A percentile compares a stretch with the other conserved stretches of the same genome.
phyloP scores from a whole-genome alignment of 2,113 vertebrate genomes.

The Salminus brasiliensis region DNA sequence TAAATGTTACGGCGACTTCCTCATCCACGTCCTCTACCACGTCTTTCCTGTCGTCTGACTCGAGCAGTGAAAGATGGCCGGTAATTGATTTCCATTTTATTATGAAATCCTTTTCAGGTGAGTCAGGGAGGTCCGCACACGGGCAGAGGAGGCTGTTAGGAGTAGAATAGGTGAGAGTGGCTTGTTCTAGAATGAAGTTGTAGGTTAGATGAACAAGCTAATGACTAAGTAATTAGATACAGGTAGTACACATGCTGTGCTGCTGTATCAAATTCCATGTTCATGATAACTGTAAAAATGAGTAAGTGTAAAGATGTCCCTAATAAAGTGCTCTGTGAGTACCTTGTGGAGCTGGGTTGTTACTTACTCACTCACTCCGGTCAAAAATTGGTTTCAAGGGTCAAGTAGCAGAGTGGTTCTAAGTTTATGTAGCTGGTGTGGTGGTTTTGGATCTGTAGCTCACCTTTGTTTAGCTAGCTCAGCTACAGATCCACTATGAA shows the following conservation, averaged over 20 bases:
- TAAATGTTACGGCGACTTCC: background rate
- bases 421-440: no score
- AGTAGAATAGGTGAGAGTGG: background rate
- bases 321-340: no score
- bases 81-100: constrained; percentile 55
- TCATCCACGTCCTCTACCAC: background rate
- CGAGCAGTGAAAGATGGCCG: constrained; percentile 4
- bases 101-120: constrained; percentile 43
- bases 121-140: background rate
- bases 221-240: background rate
- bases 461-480: no score
- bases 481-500: no score
- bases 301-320: no score
- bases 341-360: no score
- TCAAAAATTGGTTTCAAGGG: no score
- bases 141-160: background rate
- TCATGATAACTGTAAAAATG: no score
- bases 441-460: no score
- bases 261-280: background rate
- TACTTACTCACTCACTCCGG: no score
- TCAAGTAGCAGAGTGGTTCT: no score
- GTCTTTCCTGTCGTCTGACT: background rate
- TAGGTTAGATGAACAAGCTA: background rate
- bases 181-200: background rate
- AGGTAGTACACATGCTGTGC: no score